Evolutionary conservation across 2,888 invertebrate species (phyloP).

Genomic region (Notocelia uddmanniana): DNA sequence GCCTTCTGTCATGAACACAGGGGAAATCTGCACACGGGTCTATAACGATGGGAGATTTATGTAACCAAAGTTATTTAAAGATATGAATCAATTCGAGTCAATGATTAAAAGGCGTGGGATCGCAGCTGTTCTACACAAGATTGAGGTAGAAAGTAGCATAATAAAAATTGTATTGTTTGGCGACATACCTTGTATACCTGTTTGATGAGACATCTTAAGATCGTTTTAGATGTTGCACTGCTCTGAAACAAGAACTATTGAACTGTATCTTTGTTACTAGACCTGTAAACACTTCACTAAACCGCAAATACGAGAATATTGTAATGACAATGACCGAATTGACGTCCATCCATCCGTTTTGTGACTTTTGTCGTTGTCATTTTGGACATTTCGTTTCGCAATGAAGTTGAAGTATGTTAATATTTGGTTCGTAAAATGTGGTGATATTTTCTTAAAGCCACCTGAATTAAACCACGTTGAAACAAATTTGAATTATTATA

Average conservation of each 20-base stretch:
- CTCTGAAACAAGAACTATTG: background rate
- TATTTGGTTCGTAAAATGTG: background rate
- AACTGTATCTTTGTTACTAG: background rate
- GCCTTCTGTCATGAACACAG: too few species aligned
- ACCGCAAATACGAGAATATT: background rate
- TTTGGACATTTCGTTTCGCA: background rate
- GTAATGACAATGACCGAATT: conserved; percentile 4
- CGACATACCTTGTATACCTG: conserved; percentile 92
- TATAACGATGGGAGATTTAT: background rate
- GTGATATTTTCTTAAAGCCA: background rate
- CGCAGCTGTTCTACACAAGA: conserved; percentile 30
- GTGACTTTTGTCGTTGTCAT: conserved; percentile 7
- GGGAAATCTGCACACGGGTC: background rate
- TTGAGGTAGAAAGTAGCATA: conserved; percentile 29
- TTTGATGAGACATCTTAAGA: conserved; percentile 93
- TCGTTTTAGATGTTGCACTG: background rate
- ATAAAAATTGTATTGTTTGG: conserved; percentile 45
- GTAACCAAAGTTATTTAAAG: conserved; percentile 24
- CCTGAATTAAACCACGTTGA: too few species aligned
- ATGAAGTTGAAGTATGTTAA: background rate
- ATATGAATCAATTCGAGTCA: conserved; percentile 28
- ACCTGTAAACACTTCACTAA: conserved; percentile 2
- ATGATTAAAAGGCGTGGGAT: conserved; percentile 24
- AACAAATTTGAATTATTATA: too few species aligned
- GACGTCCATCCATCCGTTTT: background rate